Evolutionary conservation across 2,113 vertebrate species (phyloP), one percentile per base, ranked within the genome.

Genomic region (Sclerurus mexicanus): DNA sequence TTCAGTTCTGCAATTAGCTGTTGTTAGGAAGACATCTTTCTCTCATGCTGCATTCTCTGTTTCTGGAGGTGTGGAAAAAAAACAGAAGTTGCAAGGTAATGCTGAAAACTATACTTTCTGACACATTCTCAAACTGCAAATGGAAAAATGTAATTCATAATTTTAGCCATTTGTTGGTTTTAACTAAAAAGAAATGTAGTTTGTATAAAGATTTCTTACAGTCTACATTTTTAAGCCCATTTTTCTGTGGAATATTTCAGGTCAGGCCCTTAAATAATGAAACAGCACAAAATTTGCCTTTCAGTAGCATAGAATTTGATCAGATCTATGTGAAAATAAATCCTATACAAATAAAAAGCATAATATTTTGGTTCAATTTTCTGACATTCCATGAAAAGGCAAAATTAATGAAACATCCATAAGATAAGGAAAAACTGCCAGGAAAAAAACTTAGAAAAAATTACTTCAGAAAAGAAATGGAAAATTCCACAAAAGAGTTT

Each of bases 111-210:
- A 7, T 15, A 20, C 14, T 66, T 62, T 46, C n/a, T 63, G 42
- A 81, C 52, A 24, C 2, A 11, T 0, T 0, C 1, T 12, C 50
- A 39, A 74, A 44, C 4, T 11, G 0, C 3, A 31, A 58, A 52
- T 52, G 21, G 9, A 82, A 40, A 73, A 63, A 40, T 42, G 2
- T 2, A 30, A 12, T 52, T 73, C 5, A n/a, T n/a, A 33, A 42
- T 27, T 82, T 58, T 12, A 42, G 6, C 4, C 1, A 4, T n/a
- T 40, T 28, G 58, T 37, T 10, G 3, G 35, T 75, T 80, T 46
- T 42, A 40, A 27, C 12, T 31, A 35, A 60, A 92, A 71, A 35
- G 4, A 72, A 52, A 2, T 22, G 18, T 4, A 17, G 2, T 40
- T 82, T 82, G 8, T 75, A 18, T 27, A 15, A 39, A 20, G 20